Percentiles rank a stretch among this genome's conserved stretches.
phyloP scores from a whole-genome alignment of 1,140 invertebrate species.

The Euwallacea fornicatus region DNA sequence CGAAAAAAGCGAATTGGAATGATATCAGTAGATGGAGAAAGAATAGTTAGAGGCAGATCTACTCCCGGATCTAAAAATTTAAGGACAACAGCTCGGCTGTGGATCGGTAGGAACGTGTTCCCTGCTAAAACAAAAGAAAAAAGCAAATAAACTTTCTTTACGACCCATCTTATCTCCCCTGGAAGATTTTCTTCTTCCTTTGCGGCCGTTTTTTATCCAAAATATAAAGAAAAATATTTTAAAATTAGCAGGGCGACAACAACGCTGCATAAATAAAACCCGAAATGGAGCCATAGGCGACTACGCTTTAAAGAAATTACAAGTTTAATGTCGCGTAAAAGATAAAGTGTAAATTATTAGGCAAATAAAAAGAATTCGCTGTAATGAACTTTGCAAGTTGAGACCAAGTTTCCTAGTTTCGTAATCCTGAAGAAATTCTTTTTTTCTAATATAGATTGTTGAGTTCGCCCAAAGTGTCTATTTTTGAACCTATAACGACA shows the following conservation, averaged over 20 bases:
- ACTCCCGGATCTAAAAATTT: constrained; percentile 67
- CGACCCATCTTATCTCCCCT: constrained; percentile 15
- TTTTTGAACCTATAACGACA: no score
- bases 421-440: not conserved
- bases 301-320: constrained; percentile 33
- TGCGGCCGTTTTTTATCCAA: not conserved
- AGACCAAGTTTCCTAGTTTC: no score
- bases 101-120: constrained; percentile 65
- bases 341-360: constrained; percentile 39
- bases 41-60: constrained; percentile 64
- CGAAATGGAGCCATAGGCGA: constrained; percentile 24
- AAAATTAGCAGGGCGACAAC: constrained; percentile 30
- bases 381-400: constrained; percentile 28
- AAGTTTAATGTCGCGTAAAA: constrained; percentile 35
- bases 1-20: constrained; percentile 68
- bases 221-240: constrained; percentile 28
- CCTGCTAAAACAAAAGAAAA: not conserved
- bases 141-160: constrained; percentile 5
- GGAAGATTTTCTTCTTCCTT: constrained; percentile 13
- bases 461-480: no score
- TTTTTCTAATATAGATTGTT: not conserved
- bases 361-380: constrained; percentile 32
- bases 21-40: constrained; percentile 68
- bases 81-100: constrained; percentile 73
- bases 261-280: constrained; percentile 34